Base-by-base conservation (phyloP, 1,140 invertebrate species). In the Pissodes strobi region DNA sequence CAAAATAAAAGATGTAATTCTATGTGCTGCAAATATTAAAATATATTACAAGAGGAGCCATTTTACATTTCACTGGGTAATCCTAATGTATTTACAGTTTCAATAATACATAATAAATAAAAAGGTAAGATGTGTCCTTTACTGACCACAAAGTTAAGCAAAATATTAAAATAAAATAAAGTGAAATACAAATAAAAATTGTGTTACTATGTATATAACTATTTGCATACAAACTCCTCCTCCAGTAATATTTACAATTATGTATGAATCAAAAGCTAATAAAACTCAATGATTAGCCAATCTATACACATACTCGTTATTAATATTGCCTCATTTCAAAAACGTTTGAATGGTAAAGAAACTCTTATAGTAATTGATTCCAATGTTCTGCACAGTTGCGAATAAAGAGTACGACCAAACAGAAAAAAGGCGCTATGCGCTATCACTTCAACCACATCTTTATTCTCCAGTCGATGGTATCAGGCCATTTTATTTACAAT, bases 401-500 rank as follows among this genome's bases (percentile, higher is more conserved):
- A 61, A 49, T 25, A 60, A 30, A 10, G 23, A 25, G 46, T 22
- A 55, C 21, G 17, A 46, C 18, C 13, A 45, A 63, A 61, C 43
- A 59, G 9, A 52, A 66, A 67, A 62, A 55, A 61, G 58, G 66
- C 66, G 58, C 53, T 51, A 52, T 18, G 66, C 66, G 66, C 66
- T 67, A 67, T 67, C 66, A 67, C 66, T 63, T 63, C 45, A 34
- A 46, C 37, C 61, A 38, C 38, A 15, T 27, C 43, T 23, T 57
- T 27, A 38, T 52, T 45, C 21, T 45, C 37, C n/a, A 41, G 34
- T 51, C 22, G 23, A 51, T 21, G 53, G 18, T 45, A 66, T 70
- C 83, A 91, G 60, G 89, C 89, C 89, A 93, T 92, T 84, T 91
- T 92, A 79, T 91, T 91, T 67, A 94, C 87, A 73, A 98, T 90